phyloP scores from a whole-genome alignment of 2,888 invertebrate genomes.

The Parasteatoda lunata region DNA sequence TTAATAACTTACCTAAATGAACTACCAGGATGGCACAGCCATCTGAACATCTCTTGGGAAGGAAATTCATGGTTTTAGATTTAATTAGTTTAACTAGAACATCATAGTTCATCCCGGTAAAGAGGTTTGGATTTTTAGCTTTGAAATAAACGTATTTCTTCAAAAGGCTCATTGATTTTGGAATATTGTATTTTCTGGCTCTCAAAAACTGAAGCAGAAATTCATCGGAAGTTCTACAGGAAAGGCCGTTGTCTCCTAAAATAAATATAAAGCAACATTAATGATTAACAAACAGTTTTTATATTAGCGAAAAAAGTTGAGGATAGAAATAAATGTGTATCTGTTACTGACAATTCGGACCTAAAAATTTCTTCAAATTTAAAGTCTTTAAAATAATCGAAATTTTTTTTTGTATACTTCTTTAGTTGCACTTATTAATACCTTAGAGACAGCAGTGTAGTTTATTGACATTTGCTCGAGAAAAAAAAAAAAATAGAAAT shows the following conservation, averaged over 20 bases:
- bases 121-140: slow-evolving; percentile 33
- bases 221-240: slow-evolving; percentile 37
- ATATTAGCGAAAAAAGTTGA: too few relatives aligned
- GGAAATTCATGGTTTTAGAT: slow-evolving; percentile 7
- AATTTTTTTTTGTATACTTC: too few relatives aligned
- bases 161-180: slow-evolving; percentile 26
- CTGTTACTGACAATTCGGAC: too few relatives aligned
- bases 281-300: too few relatives aligned
- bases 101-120: slow-evolving; percentile 39
- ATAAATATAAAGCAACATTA: too few relatives aligned
- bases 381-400: too few relatives aligned
- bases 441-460: too few relatives aligned
- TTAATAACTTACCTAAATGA: slow-evolving; percentile 26
- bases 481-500: too few relatives aligned
- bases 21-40: slow-evolving; percentile 37
- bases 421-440: too few relatives aligned
- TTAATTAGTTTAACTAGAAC: slow-evolving; percentile 6
- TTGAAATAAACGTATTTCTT: slow-evolving; percentile 52
- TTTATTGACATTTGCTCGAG: too few relatives aligned
- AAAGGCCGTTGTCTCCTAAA: slow-evolving; percentile 31
- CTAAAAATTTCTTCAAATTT: too few relatives aligned
- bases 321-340: too few relatives aligned
- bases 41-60: slow-evolving; percentile 42
- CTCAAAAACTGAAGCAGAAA: slow-evolving; percentile 44
- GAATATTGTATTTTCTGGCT: slow-evolving; percentile 48